Evolutionary conservation across 2,113 vertebrate species (phyloP), one percentile per base, ranked within the genome.

Genomic region (Passer montanus): DNA sequence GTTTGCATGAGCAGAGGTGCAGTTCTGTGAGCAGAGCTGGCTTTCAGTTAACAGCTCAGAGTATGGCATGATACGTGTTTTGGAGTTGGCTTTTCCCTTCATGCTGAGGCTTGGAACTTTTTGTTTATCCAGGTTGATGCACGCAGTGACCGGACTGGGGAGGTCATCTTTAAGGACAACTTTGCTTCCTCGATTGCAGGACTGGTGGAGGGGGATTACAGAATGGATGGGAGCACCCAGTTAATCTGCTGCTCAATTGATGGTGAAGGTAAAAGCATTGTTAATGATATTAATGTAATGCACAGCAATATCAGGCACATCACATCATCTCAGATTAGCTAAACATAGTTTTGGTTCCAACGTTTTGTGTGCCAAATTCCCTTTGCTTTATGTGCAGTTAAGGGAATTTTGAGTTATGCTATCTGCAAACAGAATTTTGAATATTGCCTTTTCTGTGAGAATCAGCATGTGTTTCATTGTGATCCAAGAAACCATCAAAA

Each of bases 111-210:
- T 84, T 83, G 52, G 81, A 53, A 74, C 66, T 83, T 68, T 43
- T 15, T 77, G 28, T 64, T 76, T 7, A 62, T 98, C 39, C 94
- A 99, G 99, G 98, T 99, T 18, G 99, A 99, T 59, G 99, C 99
- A 11, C 99, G 99, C 39, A 99, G 98, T 75, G 99, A 99, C 94
- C 98, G 99, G 49, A 99, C 99, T 5, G 99, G 99, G 4, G 99
- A 99, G 87, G 99, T 99, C 69, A 99, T 99, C 97, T 99, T 99
- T 96, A 99, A 99, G 95, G 99, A 99, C 97, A 99, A 99, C 96
- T 99, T 99, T 94, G 98, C 98, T 62, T 98, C 99, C 16, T 99
- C 99, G 2, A 92, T 99, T 85, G 99, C 99, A 20, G 99, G 98
- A 46, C 98, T 99, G 89, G 98, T 99, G 55, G 98, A 99, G 79